These are phyloP conservation scores for Caenorhabditis doughertyi DNA, from an alignment of 2,888 invertebrate species.

Conservation along the genomic window DNA sequence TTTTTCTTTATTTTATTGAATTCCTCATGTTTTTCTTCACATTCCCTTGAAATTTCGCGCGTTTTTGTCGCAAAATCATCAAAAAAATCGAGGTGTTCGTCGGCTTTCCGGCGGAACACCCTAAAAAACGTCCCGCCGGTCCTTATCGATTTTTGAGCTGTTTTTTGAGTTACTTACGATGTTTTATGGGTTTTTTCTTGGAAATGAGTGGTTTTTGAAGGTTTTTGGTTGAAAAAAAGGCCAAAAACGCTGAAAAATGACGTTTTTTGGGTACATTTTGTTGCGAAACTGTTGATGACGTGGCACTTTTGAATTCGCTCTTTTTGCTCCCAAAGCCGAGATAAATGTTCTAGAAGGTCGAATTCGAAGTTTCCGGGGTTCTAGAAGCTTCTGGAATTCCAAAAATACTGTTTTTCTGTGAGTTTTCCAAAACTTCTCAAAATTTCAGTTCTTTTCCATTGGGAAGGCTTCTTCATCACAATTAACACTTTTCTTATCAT, in stretches of 20 bases:
- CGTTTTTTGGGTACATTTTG: background rate
- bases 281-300: background rate
- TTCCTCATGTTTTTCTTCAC: conserved; percentile 47
- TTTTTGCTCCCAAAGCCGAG: background rate
- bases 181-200: background rate
- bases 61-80: conserved; percentile 3
- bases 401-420: too few relatives aligned
- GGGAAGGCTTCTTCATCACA: too few relatives aligned
- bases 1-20: conserved; percentile 40
- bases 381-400: background rate
- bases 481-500: too few relatives aligned
- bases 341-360: too few relatives aligned
- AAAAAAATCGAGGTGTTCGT: conserved; percentile 20
- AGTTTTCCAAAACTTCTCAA: too few relatives aligned
- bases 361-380: background rate
- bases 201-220: background rate
- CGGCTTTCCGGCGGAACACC: conserved; percentile 5
- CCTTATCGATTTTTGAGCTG: background rate
- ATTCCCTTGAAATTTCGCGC: background rate
- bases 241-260: background rate
- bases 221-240: background rate
- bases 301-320: background rate
- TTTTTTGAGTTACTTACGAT: background rate
- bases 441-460: too few relatives aligned
- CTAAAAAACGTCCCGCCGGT: background rate